These are phyloP conservation scores for Lordiphosa mommai DNA, from an alignment of 1,140 invertebrate genomes.

Conservation along the genomic window DNA sequence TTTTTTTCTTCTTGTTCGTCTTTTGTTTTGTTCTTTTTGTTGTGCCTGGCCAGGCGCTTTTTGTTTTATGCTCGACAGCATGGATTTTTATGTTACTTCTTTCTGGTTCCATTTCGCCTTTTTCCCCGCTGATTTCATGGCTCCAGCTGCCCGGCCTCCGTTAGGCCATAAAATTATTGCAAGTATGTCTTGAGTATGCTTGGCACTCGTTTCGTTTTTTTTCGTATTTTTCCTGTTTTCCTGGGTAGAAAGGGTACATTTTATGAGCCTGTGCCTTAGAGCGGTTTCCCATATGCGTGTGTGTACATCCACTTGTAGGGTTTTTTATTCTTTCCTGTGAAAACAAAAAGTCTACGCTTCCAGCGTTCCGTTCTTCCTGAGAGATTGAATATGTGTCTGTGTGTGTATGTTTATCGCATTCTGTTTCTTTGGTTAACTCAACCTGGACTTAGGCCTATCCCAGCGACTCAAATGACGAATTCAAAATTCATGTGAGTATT, in stretches of 20 bases:
- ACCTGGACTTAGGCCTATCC: constrained; percentile 32
- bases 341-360: constrained; percentile 65
- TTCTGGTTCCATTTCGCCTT: constrained; percentile 54
- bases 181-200: constrained; percentile 75
- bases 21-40: constrained; percentile 44
- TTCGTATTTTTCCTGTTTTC: constrained; percentile 8
- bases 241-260: constrained; percentile 59
- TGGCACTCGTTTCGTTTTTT: constrained; percentile 63
- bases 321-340: constrained; percentile 70
- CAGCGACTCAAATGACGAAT: constrained; percentile 32
- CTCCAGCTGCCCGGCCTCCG: constrained; percentile 42
- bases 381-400: constrained; percentile 14
- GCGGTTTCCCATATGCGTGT: constrained; percentile 40
- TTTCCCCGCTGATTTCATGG: constrained; percentile 70
- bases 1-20: constrained; percentile 37
- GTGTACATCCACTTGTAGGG: constrained; percentile 63
- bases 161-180: constrained; percentile 74
- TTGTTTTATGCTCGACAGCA: constrained; percentile 74
- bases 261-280: constrained; percentile 66
- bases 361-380: constrained; percentile 39
- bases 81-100: constrained; percentile 75
- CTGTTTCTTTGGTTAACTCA: constrained; percentile 13
- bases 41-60: constrained; percentile 64
- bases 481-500: constrained; percentile 29
- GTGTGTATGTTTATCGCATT: constrained; percentile 14